Conservation (phyloP, 2,113 vertebrate genomes). For the Gallinago media region DNA sequence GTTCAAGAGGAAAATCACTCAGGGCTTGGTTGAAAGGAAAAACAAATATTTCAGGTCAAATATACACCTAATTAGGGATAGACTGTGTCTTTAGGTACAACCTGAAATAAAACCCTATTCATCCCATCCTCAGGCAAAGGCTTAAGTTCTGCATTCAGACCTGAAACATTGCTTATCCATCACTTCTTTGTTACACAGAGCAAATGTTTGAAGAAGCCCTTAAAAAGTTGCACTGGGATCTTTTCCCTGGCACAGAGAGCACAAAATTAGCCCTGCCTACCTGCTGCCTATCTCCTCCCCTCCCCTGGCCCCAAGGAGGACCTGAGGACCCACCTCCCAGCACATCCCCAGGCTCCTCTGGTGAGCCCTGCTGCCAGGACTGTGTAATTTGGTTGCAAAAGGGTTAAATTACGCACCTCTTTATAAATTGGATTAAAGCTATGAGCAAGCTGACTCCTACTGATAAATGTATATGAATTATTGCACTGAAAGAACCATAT, state of each 20-base stretch:
- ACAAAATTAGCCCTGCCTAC: background rate
- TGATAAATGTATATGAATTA: background rate
- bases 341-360: background rate
- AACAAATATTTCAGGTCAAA: background rate
- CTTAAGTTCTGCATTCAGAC: background rate
- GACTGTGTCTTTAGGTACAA: background rate
- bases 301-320: background rate
- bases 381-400: background rate
- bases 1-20: conserved; percentile 8
- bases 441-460: background rate
- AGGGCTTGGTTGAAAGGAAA: background rate
- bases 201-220: background rate
- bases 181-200: background rate
- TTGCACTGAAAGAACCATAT: background rate
- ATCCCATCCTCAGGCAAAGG: background rate
- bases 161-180: background rate
- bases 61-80: background rate
- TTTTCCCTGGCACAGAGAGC: background rate
- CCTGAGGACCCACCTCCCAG: accelerated
- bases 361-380: background rate
- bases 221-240: background rate
- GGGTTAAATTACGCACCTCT: background rate
- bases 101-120: background rate
- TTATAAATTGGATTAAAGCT: background rate
- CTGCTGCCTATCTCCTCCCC: background rate